Evolutionary conservation across 1,140 invertebrate genomes (phyloP).

Genomic region (Tetraneura akinire): DNA sequence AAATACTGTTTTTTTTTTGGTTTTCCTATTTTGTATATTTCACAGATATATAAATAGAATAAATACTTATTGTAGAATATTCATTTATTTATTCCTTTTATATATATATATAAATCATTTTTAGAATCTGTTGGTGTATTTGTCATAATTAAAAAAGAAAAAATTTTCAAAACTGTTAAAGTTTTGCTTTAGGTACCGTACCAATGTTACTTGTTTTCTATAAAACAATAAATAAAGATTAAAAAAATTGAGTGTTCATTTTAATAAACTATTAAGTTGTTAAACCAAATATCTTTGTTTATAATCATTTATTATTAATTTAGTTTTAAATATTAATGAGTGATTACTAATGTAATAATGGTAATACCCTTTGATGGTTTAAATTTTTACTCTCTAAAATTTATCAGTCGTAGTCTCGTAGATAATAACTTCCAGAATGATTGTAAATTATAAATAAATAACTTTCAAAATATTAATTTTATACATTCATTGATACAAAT

Average conservation of each 20-base stretch:
- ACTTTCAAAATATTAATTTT: too few species aligned
- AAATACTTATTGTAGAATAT: conserved; percentile 50
- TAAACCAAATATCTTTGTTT: too few species aligned
- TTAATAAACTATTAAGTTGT: not conserved
- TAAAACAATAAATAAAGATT: conserved; percentile 41
- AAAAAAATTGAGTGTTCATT: not conserved
- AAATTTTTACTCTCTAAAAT: too few species aligned
- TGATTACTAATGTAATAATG: too few species aligned
- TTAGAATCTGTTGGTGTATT: conserved; percentile 46
- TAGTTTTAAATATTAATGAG: too few species aligned
- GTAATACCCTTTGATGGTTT: too few species aligned
- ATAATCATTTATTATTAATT: too few species aligned
- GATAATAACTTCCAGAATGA: too few species aligned
- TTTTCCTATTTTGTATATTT: conserved; percentile 47
- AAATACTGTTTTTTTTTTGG: conserved; percentile 41
- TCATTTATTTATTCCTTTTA: conserved; percentile 49
- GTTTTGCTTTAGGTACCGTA: conserved; percentile 43
- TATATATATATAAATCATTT: not conserved
- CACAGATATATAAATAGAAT: conserved; percentile 51
- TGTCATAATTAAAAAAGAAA: conserved; percentile 12
- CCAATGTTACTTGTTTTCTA: conserved; percentile 47
- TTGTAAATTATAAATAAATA: too few species aligned
- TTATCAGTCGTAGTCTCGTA: too few species aligned
- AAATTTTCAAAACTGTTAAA: conserved; percentile 34
- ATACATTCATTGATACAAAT: too few species aligned